Evolutionary conservation across 1,140 invertebrate species (phyloP).

Genomic region (Drosophila nannoptera): DNA sequence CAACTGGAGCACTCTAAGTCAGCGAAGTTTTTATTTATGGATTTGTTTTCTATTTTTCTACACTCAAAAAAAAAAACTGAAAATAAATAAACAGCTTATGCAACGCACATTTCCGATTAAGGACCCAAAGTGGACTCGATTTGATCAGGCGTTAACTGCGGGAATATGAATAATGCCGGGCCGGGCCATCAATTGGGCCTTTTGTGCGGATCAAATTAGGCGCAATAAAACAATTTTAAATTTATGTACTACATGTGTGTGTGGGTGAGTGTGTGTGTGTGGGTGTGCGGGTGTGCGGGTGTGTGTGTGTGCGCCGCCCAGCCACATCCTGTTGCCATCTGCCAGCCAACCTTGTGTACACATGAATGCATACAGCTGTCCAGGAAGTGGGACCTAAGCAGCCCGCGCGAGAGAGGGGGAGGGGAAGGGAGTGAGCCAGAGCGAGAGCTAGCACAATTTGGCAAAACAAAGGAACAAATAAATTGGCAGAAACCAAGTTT

Average conservation of each 20-base stretch:
- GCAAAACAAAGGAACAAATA: slow-evolving; percentile 57
- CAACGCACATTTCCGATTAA: slow-evolving; percentile 33
- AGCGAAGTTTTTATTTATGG: slow-evolving; percentile 61
- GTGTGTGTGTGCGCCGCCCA: no score
- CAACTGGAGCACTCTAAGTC: slow-evolving; percentile 9
- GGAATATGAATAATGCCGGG: slow-evolving; percentile 30
- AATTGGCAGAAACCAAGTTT: slow-evolving; percentile 71
- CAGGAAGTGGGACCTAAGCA: slow-evolving; percentile 1
- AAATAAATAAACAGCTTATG: slow-evolving; percentile 53
- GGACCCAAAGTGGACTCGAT: slow-evolving; percentile 1
- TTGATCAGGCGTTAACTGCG: slow-evolving; percentile 25
- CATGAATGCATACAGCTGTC: slow-evolving; percentile 4
- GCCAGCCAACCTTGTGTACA: slow-evolving; percentile 1
- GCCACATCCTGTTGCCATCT: background rate
- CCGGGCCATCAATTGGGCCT: slow-evolving; percentile 19
- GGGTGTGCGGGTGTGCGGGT: no score
- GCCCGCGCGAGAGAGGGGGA: slow-evolving; percentile 5
- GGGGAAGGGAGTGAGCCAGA: background rate
- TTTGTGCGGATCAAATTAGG: slow-evolving; percentile 38
- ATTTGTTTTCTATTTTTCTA: slow-evolving; percentile 45
- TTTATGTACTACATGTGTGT: slow-evolving; percentile 39
- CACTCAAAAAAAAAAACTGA: background rate
- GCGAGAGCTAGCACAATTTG: slow-evolving; percentile 25
- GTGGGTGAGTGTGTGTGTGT: no score
- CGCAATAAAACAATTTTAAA: slow-evolving; percentile 41